phyloP scores from a whole-genome alignment of 2,888 invertebrate species.

The Galerucella calmariensis region DNA sequence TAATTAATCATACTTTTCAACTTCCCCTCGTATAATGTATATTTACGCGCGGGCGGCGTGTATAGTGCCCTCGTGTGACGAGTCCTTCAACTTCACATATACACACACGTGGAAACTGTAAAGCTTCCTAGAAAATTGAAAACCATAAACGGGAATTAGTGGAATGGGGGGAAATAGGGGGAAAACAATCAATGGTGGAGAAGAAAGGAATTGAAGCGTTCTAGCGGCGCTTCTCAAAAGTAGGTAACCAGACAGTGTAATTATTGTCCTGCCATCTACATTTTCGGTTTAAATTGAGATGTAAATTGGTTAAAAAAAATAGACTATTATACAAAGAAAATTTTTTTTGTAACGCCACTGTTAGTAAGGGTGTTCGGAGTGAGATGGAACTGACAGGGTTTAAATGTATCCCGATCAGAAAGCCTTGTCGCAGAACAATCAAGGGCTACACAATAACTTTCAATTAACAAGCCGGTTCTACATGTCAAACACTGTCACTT shows the following conservation, averaged over 20 bases:
- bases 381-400: conserved; percentile 19
- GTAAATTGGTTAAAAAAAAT: no score
- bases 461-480: conserved; percentile 61
- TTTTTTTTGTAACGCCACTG: not conserved
- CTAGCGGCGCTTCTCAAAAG: no score
- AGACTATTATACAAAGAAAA: no score
- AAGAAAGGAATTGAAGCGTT: not conserved
- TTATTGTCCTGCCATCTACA: no score
- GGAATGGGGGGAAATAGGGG: conserved; percentile 1
- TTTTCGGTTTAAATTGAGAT: no score
- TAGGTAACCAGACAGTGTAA: no score
- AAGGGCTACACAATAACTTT: conserved; percentile 64
- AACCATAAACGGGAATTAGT: conserved; percentile 58
- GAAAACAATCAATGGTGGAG: not conserved
- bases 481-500: conserved; percentile 62
- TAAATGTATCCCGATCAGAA: conserved; percentile 36
- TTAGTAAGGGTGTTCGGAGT: not conserved
- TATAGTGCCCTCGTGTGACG: conserved; percentile 32
- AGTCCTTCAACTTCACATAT: conserved; percentile 36
- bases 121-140: conserved; percentile 48
- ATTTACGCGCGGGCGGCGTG: conserved; percentile 10
- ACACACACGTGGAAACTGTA: conserved; percentile 35
- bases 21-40: not conserved
- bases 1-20: not conserved
- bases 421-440: conserved; percentile 54